These are phyloP conservation scores for Fulica atra DNA, from an alignment of 2,113 vertebrate genomes.

Conservation along the genomic window DNA sequence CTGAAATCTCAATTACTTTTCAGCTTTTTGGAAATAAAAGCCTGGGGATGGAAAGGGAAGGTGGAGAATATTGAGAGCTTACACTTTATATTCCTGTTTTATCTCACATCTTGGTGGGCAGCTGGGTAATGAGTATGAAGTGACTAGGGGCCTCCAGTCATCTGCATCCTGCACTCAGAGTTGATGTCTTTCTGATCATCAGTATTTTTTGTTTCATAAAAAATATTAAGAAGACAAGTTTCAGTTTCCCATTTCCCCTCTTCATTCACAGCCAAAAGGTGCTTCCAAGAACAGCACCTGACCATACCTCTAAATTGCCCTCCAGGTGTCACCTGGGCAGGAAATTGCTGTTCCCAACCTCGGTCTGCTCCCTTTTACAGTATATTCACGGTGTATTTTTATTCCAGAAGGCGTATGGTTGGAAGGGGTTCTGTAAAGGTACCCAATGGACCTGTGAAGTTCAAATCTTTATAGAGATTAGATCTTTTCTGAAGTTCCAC, in stretches of 20 bases:
- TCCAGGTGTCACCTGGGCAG: background rate
- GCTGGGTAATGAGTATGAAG: background rate
- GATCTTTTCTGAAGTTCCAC: background rate
- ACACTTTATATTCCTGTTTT: background rate
- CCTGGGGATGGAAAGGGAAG: background rate
- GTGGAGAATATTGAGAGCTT: background rate
- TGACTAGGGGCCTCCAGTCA: background rate
- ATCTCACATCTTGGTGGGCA: background rate
- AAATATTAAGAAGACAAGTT: background rate
- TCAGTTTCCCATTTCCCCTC: background rate
- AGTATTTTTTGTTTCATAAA: background rate
- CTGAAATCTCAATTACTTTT: background rate
- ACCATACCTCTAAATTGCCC: accelerated
- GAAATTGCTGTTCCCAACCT: background rate
- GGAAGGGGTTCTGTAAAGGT: background rate
- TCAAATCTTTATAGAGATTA: background rate
- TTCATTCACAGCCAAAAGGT: background rate
- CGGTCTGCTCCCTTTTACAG: background rate
- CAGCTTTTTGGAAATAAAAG: background rate
- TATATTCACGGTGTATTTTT: background rate
- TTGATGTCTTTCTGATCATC: background rate
- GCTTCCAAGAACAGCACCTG: background rate
- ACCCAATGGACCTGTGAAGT: background rate
- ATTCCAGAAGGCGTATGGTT: background rate
- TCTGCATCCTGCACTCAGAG: background rate